Percentiles rank a stretch among this genome's conserved stretches.
phyloP scores from a whole-genome alignment of 2,113 vertebrate species.

The Pteruthius melanotis region DNA sequence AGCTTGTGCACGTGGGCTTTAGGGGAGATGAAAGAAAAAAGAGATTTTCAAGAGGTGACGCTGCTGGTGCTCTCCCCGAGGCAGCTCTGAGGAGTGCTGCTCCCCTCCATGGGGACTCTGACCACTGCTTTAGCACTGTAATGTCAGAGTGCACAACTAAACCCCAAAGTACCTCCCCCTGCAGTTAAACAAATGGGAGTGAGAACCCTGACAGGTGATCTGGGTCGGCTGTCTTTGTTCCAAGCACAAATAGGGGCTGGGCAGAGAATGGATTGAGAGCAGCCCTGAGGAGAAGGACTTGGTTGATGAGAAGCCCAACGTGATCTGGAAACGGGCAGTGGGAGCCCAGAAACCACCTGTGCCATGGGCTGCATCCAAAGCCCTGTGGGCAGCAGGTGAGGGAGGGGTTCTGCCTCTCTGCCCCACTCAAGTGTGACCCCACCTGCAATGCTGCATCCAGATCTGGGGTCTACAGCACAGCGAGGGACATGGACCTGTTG shows the following conservation, averaged over 20 bases:
- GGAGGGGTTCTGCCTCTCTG: background rate
- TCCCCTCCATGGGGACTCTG: accelerated
- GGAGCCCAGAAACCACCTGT: background rate
- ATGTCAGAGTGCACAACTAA: background rate
- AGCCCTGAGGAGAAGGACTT: background rate
- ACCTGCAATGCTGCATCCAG: background rate
- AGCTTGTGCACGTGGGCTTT: accelerated
- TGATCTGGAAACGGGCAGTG: background rate
- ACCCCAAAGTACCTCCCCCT: background rate
- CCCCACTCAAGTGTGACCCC: background rate
- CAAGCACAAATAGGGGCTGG: background rate
- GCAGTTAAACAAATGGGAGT: background rate
- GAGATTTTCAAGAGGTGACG: background rate
- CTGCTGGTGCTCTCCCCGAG: background rate
- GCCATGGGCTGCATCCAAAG: background rate
- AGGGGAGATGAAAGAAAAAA: background rate
- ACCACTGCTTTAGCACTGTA: accelerated
- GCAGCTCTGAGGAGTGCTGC: background rate
- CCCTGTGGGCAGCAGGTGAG: background rate
- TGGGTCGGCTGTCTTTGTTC: background rate
- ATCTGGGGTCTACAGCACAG: background rate
- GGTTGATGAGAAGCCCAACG: background rate
- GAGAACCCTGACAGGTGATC: background rate
- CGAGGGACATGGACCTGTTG: background rate
- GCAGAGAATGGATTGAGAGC: background rate